A percentile compares a stretch with the other conserved stretches of the same genome.
Evolutionary conservation across 2,113 vertebrate species (phyloP).

Genomic region (Podarcis muralis): DNA sequence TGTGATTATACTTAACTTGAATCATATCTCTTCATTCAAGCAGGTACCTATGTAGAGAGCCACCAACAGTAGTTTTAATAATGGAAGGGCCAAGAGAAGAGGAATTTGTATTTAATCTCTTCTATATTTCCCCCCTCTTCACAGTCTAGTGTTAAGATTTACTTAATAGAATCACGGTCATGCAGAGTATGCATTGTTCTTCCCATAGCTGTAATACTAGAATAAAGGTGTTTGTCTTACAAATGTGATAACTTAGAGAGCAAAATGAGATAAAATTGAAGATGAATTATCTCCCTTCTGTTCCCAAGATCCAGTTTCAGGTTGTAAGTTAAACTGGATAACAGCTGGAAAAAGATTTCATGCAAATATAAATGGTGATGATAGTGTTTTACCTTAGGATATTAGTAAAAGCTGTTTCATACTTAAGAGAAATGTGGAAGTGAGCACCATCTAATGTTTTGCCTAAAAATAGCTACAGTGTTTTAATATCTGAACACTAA

Average conservation of each 20-base stretch:
- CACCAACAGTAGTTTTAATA: too few relatives aligned
- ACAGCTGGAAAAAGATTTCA: not conserved
- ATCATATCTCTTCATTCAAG: not conserved
- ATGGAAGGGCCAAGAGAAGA: not conserved
- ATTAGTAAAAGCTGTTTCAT: not conserved
- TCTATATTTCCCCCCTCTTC: not conserved
- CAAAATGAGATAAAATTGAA: not conserved
- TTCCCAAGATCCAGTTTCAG: not conserved
- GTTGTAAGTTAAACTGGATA: not conserved
- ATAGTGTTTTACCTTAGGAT: not conserved
- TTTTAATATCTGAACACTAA: not conserved
- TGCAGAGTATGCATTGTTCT: not conserved
- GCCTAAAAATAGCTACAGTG: not conserved
- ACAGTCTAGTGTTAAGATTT: not conserved
- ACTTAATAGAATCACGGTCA: not conserved
- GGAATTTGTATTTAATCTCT: not conserved
- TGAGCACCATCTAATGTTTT: constrained; percentile 8
- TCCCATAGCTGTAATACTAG: not conserved
- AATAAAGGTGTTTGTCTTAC: not conserved
- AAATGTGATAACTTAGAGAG: not conserved
- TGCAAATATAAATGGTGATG: not conserved
- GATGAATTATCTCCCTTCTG: not conserved
- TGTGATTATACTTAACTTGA: not conserved
- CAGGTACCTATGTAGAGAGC: not conserved
- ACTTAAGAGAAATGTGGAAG: not conserved